Base-by-base conservation (phyloP, 2,113 vertebrate species). In the Pomatostomus ruficeps region DNA sequence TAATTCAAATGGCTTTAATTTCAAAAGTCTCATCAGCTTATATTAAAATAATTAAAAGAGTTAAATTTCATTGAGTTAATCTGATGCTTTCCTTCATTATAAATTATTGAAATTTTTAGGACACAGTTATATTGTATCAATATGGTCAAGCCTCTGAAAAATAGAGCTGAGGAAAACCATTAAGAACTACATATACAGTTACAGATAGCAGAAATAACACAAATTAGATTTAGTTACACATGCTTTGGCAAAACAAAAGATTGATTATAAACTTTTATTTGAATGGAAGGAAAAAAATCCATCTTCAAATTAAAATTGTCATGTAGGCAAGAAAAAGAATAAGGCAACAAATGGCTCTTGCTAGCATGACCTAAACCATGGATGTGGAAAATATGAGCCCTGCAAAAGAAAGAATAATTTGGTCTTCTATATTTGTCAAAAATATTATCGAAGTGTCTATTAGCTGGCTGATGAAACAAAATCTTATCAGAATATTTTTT, bases 301-400 rank as follows among this genome's bases (percentile, higher is more conserved):
- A 80, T 93, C 58, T 93, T 43, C 36, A 89, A 93, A 88, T 95
- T 95, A 96, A 94, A 96, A 92, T 88, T 93, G 95, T 79, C 77
- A 89, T 65, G 29, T 15, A 92, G 49, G 38, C 35, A 86, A 81
- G 57, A 52, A 79, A 68, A 89, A 79, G 25, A 85, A 59, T 57
- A 85, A 79, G 58, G 36, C n/a, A 75, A 75, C 23, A 93, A 87
- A 93, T 68, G 23, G 14, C 6, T 92, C 65, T 84, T 92, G 43
- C 29, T 91, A 71, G 19, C 45, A 54, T 38, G 57, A 65, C 52
- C 36, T 78, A 82, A 92, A 76, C 36, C 6, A 40, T 28, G 12
- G 35, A 89, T 33, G 79, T 45, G 19, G 52, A 91, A 94, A 95
- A 91, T 43, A 89, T 43, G 12, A 93, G 4, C 45, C 38, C 7